Evolutionary conservation across 53 echinoderm and acorn worm genomes (phyloP).

Genomic region (Glandiceps talaboti): DNA sequence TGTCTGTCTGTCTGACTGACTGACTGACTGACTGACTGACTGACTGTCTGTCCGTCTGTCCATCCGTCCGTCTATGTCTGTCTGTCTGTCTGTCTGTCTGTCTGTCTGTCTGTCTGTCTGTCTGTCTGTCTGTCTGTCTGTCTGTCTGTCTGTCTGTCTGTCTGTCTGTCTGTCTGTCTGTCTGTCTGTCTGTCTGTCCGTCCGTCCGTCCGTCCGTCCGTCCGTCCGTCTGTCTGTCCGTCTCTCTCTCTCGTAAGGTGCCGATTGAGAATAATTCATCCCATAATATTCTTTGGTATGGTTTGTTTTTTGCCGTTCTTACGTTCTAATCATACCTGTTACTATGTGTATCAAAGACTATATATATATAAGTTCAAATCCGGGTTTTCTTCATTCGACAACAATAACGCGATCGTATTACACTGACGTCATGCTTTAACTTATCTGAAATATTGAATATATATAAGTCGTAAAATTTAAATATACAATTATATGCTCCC

Average conservation of each 20-base stretch:
- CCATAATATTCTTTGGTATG: too few species aligned
- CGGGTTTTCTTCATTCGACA: too few species aligned
- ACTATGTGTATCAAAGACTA: too few species aligned
- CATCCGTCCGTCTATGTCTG: neutral
- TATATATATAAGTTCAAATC: too few species aligned
- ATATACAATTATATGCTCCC: too few species aligned
- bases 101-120: neutral
- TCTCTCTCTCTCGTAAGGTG: conserved; percentile 1
- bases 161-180: conserved; percentile 1
- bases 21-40: neutral
- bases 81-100: neutral
- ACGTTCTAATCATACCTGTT: too few species aligned
- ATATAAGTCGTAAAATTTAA: too few species aligned
- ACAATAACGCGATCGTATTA: too few species aligned
- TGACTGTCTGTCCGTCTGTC: neutral
- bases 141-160: conserved; percentile 1
- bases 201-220: neutral
- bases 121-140: neutral
- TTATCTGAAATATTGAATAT: too few species aligned
- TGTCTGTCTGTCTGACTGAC: neutral
- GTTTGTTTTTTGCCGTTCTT: too few species aligned
- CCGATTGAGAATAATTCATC: too few species aligned
- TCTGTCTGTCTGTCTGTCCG: neutral
- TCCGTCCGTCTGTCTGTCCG: neutral
- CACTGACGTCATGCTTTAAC: too few species aligned